Evolutionary conservation across 2,113 vertebrate species (phyloP).

Genomic region (Galeopterus variegatus): DNA sequence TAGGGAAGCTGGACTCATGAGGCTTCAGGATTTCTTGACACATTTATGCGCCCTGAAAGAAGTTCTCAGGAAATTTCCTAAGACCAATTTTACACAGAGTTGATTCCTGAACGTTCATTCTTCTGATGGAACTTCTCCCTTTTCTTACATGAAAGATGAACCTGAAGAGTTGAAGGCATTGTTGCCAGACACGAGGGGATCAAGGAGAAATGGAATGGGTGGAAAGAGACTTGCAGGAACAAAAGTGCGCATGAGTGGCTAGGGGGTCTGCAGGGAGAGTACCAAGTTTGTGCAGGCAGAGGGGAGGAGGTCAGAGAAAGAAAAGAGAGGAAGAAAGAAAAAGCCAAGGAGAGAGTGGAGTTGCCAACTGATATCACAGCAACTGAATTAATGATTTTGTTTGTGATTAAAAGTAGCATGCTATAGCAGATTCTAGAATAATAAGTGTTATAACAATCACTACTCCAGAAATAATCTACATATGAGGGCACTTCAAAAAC

Average conservation of each 20-base stretch:
- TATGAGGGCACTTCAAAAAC: too few species aligned
- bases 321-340: neutral
- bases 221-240: neutral
- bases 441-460: neutral
- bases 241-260: neutral
- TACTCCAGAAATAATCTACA: neutral
- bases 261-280: neutral
- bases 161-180: neutral
- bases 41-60: neutral
- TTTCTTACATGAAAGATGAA: conserved; percentile 20
- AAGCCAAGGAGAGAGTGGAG: neutral
- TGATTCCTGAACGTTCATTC: neutral
- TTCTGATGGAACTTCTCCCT: neutral
- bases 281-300: neutral
- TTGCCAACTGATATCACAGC: neutral
- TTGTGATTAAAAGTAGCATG: neutral
- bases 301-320: neutral
- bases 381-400: neutral
- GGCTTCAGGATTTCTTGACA: neutral
- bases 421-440: neutral
- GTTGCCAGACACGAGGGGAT: neutral
- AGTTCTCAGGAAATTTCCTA: neutral
- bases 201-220: neutral
- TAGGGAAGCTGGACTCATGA: neutral
- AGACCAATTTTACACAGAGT: neutral